Evolutionary conservation across 2,888 invertebrate genomes (phyloP).

Genomic region (Ptychoptera albimana): DNA sequence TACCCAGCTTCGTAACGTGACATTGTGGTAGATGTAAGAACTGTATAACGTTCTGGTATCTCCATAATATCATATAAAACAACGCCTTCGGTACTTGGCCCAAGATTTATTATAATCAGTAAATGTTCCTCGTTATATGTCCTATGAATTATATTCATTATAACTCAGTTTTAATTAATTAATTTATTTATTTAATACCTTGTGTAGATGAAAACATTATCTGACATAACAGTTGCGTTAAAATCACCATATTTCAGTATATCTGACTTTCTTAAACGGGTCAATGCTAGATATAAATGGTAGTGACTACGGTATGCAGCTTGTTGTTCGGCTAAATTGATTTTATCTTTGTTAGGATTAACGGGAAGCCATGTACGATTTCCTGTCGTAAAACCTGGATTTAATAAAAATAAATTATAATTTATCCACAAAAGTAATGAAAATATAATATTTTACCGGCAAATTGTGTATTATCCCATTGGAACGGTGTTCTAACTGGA

Average conservation of each 20-base stretch:
- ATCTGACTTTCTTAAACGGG: conserved; percentile 31
- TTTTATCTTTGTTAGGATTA: conserved; percentile 33
- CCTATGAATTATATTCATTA: no score
- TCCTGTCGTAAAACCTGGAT: conserved; percentile 34
- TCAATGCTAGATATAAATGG: conserved; percentile 37
- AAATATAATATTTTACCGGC: not conserved
- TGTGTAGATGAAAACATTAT: conserved; percentile 33
- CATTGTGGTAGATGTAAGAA: not conserved
- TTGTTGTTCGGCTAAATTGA: conserved; percentile 37
- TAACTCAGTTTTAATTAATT: no score
- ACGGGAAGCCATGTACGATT: conserved; percentile 45
- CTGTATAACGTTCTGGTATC: not conserved
- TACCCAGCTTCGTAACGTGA: not conserved
- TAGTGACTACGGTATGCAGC: conserved; percentile 32
- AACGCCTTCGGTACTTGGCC: not conserved
- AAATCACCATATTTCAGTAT: conserved; percentile 34
- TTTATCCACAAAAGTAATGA: no score
- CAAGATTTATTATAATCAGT: not conserved
- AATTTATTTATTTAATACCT: conserved; percentile 20
- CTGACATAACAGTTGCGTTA: conserved; percentile 32
- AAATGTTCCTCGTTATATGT: not conserved
- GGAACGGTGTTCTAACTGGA: conserved; percentile 55
- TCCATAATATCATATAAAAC: not conserved
- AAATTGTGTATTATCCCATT: conserved; percentile 38
- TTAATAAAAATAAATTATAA: not conserved